phyloP scores from a whole-genome alignment of 2,113 vertebrate species.

The Apteryx owenii region DNA sequence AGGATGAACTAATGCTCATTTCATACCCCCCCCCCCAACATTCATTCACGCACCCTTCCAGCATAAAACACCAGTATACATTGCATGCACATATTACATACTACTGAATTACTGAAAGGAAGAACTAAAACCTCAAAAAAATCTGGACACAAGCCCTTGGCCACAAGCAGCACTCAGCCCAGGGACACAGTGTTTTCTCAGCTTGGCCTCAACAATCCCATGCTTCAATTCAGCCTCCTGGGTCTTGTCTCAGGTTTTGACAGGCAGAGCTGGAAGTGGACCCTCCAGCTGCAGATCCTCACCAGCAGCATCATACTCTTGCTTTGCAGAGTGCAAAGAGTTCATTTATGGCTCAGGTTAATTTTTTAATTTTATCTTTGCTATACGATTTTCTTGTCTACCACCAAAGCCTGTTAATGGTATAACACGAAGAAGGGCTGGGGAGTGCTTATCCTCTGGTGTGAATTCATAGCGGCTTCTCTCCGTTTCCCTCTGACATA shows the following conservation, averaged over 20 bases:
- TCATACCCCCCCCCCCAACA: not conserved
- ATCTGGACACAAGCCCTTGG: not conserved
- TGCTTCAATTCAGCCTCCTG: not conserved
- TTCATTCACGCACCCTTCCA: not conserved
- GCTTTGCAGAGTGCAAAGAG: not conserved
- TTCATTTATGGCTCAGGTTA: not conserved
- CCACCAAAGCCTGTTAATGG: not conserved
- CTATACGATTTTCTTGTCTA: not conserved
- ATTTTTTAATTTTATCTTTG: not conserved
- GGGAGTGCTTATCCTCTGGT: not conserved
- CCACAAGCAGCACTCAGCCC: not conserved
- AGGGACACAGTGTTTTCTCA: not conserved
- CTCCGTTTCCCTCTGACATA: not conserved
- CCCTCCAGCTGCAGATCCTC: not conserved
- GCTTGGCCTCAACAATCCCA: not conserved
- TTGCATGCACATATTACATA: not conserved
- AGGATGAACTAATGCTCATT: not conserved
- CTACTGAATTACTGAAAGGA: not conserved
- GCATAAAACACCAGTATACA: not conserved
- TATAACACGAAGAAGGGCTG: not conserved
- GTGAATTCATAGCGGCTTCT: slow-evolving; percentile 22
- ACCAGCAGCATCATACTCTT: not conserved
- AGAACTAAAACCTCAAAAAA: not conserved
- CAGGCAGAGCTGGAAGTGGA: not conserved
- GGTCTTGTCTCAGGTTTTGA: not conserved